Base-by-base conservation (phyloP, 2,113 vertebrate genomes). In the Cyprinus carpio region DNA sequence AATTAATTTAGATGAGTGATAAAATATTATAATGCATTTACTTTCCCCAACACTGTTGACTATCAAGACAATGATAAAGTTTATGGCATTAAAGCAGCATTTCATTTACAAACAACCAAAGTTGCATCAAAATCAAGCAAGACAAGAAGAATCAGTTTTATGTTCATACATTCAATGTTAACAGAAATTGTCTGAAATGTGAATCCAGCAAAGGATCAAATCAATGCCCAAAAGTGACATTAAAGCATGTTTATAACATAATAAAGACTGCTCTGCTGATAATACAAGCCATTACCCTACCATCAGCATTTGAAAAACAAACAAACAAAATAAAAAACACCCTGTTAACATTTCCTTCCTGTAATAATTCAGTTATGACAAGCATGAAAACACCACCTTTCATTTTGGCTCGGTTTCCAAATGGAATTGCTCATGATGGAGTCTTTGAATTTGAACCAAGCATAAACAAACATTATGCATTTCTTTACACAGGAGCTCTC, bases 381-480 rank as follows among this genome's bases (percentile, higher is more conserved):
- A 79, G 75, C 84, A 77, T 84, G 71, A 81, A 86, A 84, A 81
- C 65, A 46, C 8, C 76, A 86, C 49, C 40, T 88, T 88, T 84
- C 37, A 15, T 58, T 84, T 69, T 58, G 56, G 72, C 84, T 77
- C 12, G 27, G 15, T 77, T 64, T 34, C 71, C 34, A 40, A 75
- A 46, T 8, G 27, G 18, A 74, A 84, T 84, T 84, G 60, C 46
- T 80, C 25, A 12, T 25, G 43, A 75, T 76, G 25, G 37, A 25
- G 40, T 25, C 43, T n/a, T 29, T 75, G 83, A 78, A 49, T 86
- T 23, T 79, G 20, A 79, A 51, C 64, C 79, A 83, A 62, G 29
- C 62, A 62, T n/a, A 60, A 46, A 29, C 37, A 56, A 62, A 78
- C 37, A 51, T 82, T 62, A 10, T 1, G 49, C 79, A 43, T 85